phyloP scores from a whole-genome alignment of 1,140 invertebrate genomes.

The Caerostris darwini region DNA sequence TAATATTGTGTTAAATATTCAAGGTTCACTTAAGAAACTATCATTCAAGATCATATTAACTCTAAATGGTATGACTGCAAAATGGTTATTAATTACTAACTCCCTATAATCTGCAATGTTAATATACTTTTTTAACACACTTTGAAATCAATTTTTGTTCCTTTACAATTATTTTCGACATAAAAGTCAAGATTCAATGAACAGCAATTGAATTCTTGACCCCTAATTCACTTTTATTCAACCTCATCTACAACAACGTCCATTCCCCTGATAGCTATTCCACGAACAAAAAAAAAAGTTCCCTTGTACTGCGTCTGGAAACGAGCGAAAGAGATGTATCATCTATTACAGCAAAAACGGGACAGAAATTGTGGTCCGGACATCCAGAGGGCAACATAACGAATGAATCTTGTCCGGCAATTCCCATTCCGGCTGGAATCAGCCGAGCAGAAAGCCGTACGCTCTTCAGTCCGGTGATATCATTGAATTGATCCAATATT shows the following conservation, averaged over 20 bases:
- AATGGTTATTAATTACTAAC: too few relatives aligned
- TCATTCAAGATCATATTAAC: too few relatives aligned
- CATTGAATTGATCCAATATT: constrained; percentile 68
- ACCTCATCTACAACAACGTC: neutral
- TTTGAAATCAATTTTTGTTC: too few relatives aligned
- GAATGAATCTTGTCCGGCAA: constrained; percentile 23
- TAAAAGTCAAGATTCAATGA: too few relatives aligned
- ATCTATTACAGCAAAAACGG: neutral
- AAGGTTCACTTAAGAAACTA: too few relatives aligned
- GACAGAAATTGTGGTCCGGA: neutral
- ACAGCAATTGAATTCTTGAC: too few relatives aligned
- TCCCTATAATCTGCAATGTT: too few relatives aligned
- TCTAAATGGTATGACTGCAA: too few relatives aligned
- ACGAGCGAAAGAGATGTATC: neutral
- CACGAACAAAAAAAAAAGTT: neutral
- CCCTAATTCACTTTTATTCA: too few relatives aligned
- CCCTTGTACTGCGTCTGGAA: neutral
- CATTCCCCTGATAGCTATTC: neutral
- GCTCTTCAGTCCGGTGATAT: neutral
- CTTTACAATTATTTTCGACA: too few relatives aligned
- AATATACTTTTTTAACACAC: too few relatives aligned
- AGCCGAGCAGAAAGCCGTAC: neutral
- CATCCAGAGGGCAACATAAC: constrained; percentile 34
- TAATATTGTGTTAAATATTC: too few relatives aligned
- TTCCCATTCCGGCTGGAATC: neutral